Base-by-base conservation (phyloP, 2,113 vertebrate species). In the Rhea americana region DNA sequence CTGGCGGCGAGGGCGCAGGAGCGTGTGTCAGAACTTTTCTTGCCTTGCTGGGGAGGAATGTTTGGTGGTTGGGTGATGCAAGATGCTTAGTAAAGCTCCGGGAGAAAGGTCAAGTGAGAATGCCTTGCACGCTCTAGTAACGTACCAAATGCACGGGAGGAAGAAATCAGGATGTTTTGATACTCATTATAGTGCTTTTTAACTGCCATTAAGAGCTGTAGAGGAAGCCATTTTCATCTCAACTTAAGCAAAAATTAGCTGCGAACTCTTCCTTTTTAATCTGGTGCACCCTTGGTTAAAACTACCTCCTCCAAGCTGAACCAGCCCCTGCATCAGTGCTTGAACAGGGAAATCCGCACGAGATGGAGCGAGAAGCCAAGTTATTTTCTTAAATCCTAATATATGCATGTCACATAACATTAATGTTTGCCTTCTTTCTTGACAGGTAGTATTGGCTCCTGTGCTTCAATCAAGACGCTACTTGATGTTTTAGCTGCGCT, bases 41-140 rank as follows among this genome's bases (percentile, higher is more conserved):
- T 47, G 12, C 0, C 2, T 53, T 62, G 0, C 72, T 51, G 32
- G 2, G 3, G 72, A 4, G 1, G 2, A 2, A 2, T 53, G 77
- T 72, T 85, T 45, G 45, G 50, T 92, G 68, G 18, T 11, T 56
- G 78, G 58, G 75, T 61, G 79, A 80, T 82, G 75, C 79, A 65
- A 87, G 94, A 61, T 62, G 30, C 43, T 61, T 10, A 1, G 58
- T 61, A 22, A 55, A 80, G 45, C 82, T 80, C 16, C 1, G 1
- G 65, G 68, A 88, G 80, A 63, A 84, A 75, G 89, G 83, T 85
- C 72, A 71, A 37, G 67, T 37, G 8, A 18, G 50, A 82, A 72
- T 4, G 19, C 37, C 67, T 67, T 5, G 1, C 0, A 1, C 81
- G 89, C 77, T n/a, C 68, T 15, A 25, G 51, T 20, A 22, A 32